Conservation (phyloP, 92 coral and sea anemone genomes). For the Umimayanthus kanabou region DNA sequence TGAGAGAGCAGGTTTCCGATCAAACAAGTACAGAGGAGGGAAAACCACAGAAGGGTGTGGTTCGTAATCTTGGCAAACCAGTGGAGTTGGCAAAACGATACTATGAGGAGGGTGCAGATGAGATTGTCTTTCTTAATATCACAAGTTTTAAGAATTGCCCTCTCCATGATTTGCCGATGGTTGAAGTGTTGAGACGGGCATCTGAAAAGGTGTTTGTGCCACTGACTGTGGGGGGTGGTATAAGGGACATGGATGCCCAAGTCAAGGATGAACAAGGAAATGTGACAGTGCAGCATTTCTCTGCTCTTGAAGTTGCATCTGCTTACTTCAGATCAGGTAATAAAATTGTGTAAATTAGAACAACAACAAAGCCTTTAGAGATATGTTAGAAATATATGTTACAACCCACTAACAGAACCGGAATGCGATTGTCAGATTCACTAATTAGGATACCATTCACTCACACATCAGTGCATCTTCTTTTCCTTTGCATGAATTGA, state of each 20-base stretch:
- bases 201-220: slow-evolving; percentile 66
- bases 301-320: slow-evolving; percentile 63
- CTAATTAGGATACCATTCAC: no score
- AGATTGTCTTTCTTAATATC: no score
- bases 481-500: neutral
- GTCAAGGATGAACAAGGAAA: slow-evolving; percentile 33
- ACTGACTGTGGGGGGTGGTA: slow-evolving; percentile 65
- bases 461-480: neutral
- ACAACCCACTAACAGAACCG: no score
- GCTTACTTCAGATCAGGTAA: slow-evolving; percentile 66
- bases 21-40: neutral
- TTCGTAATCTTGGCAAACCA: slow-evolving; percentile 60
- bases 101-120: slow-evolving; percentile 62
- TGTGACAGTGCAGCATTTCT: slow-evolving; percentile 33
- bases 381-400: no score
- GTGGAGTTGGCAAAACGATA: slow-evolving; percentile 57
- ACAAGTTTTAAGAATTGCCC: slow-evolving; percentile 61
- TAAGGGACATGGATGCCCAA: slow-evolving; percentile 50
- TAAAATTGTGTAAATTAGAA: neutral
- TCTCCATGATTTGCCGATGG: slow-evolving; percentile 60
- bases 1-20: slow-evolving; percentile 35
- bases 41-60: slow-evolving; percentile 47
- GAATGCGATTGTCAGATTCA: no score
- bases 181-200: slow-evolving; percentile 54
- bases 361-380: neutral